phyloP scores from a whole-genome alignment of 2,797 vertebrate species.

The Onychomys leucogaster region DNA sequence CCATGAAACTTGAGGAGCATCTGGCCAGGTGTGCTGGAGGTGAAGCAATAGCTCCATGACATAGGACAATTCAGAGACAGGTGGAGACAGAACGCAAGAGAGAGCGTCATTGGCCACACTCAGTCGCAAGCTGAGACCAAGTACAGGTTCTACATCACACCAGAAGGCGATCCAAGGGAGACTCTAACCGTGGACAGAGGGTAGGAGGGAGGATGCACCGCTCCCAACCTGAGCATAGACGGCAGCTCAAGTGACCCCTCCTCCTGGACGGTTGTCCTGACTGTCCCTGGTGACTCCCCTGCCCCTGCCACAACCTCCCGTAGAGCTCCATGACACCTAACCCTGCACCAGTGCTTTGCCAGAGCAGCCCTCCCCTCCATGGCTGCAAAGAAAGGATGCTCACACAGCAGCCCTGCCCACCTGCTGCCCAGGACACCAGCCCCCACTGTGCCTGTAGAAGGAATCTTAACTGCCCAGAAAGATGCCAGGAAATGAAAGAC shows the following conservation, averaged over 20 bases:
- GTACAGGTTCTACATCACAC: background rate
- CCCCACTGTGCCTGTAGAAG: conserved; percentile 35
- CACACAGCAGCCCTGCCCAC: background rate
- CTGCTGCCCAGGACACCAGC: background rate
- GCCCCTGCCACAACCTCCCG: no score
- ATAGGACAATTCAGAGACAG: background rate
- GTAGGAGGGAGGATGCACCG: background rate
- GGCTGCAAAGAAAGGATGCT: background rate
- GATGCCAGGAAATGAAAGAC: conserved; percentile 66
- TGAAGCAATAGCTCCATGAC: background rate
- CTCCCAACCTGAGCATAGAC: background rate
- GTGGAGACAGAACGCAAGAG: background rate
- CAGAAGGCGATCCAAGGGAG: background rate
- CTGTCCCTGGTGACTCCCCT: background rate
- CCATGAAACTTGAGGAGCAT: no score
- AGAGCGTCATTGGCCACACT: no score
- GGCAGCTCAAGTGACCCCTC: background rate
- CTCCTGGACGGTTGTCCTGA: background rate
- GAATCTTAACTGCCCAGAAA: conserved; percentile 29
- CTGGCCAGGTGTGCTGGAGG: background rate
- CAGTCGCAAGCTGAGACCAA: background rate
- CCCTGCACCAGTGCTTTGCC: background rate
- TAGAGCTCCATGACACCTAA: background rate
- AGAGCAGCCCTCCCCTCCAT: background rate
- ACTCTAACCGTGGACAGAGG: no score